Percentiles rank a stretch among this genome's conserved stretches.
Evolutionary conservation across 1,140 invertebrate species (phyloP).

Genomic region (Penaeus chinensis): DNA sequence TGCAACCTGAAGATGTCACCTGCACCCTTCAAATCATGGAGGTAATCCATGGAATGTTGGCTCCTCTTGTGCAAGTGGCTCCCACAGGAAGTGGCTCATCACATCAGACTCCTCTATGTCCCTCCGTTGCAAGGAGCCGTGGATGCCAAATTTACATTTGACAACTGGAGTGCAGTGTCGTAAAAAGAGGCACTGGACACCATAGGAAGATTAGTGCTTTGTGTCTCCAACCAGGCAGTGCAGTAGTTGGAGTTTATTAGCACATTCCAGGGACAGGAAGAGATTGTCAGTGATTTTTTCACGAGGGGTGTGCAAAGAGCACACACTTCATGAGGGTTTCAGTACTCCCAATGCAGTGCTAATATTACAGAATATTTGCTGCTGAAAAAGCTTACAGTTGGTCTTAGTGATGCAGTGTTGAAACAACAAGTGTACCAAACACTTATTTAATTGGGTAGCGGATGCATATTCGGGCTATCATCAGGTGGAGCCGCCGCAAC

Average conservation of each 20-base stretch:
- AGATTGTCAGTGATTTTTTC: background rate
- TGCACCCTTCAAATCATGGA: no score
- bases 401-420: background rate
- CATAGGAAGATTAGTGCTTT: background rate
- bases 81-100: background rate
- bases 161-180: background rate
- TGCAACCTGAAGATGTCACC: no score
- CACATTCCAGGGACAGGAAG: background rate
- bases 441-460: background rate
- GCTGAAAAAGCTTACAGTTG: background rate
- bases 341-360: background rate
- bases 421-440: background rate
- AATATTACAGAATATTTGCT: background rate
- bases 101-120: slow-evolving; percentile 4
- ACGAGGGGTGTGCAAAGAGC: background rate
- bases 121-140: background rate
- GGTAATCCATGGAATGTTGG: no score
- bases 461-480: background rate
- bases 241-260: background rate
- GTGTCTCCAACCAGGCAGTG: slow-evolving; percentile 9
- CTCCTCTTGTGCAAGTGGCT: no score
- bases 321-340: background rate
- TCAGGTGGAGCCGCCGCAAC: no score
- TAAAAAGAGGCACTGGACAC: background rate
- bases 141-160: background rate